These are phyloP conservation scores for Salvator merianae DNA, from an alignment of 2,113 vertebrate genomes.

Conservation along the genomic window DNA sequence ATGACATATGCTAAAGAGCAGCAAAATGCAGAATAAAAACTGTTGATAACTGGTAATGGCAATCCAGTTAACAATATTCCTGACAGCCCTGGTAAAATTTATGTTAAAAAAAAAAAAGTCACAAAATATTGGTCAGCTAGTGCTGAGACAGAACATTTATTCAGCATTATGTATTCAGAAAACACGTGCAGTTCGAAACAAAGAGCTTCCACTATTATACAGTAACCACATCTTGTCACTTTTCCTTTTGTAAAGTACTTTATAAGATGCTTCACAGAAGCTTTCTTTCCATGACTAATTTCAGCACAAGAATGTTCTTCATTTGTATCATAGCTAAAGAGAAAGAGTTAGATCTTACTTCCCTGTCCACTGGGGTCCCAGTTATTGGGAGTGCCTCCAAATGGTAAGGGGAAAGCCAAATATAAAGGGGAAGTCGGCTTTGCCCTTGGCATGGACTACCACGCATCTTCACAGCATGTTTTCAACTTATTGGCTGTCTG, in stretches of 20 bases:
- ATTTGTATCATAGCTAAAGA: background rate
- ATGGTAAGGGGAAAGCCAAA: no score
- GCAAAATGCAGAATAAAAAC: constrained; percentile 66
- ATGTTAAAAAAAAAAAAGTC: constrained; percentile 28
- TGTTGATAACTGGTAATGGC: constrained; percentile 58
- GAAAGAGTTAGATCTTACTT: no score
- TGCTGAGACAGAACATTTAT: background rate
- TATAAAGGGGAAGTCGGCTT: no score
- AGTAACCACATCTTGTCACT: background rate
- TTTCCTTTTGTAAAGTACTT: background rate
- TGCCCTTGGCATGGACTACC: no score
- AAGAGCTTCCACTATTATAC: no score
- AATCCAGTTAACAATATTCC: constrained; percentile 63
- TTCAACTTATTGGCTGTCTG: no score
- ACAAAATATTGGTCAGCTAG: background rate
- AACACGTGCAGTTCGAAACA: background rate
- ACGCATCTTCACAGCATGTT: no score
- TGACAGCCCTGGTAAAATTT: constrained; percentile 60
- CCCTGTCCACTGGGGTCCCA: no score
- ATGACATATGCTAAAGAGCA: constrained; percentile 62
- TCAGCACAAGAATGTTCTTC: background rate
- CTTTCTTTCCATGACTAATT: background rate
- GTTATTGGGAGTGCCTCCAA: no score
- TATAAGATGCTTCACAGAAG: background rate
- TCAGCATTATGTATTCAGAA: background rate